phyloP scores from a whole-genome alignment of 2,888 invertebrate species.

The Parascotia fuliginaria region DNA sequence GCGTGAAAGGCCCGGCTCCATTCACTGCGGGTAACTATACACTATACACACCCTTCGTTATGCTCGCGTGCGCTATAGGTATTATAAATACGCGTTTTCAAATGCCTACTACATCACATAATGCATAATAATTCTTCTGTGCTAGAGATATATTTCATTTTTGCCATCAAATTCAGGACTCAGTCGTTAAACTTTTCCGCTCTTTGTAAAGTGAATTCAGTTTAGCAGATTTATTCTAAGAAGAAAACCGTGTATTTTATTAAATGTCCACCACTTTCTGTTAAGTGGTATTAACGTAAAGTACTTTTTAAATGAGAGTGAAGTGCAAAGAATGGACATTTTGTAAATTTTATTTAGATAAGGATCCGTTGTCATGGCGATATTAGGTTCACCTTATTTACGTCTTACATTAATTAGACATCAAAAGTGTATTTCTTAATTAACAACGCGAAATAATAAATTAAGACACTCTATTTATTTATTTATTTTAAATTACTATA shows the following conservation, averaged over 20 bases:
- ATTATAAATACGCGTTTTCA: conserved; percentile 50
- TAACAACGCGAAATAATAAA: not conserved
- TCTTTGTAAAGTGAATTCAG: conserved; percentile 25
- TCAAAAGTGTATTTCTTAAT: conserved; percentile 6
- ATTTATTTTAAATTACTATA: too few species aligned
- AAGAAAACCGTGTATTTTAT: conserved; percentile 39
- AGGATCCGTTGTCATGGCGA: conserved; percentile 10
- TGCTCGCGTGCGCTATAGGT: conserved; percentile 43
- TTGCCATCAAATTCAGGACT: conserved; percentile 14
- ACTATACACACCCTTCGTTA: conserved; percentile 50
- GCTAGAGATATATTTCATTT: conserved; percentile 31
- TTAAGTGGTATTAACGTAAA: conserved; percentile 43
- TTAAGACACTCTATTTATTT: not conserved
- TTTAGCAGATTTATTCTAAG: conserved; percentile 35
- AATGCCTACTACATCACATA: conserved; percentile 26
- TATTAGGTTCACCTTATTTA: conserved; percentile 21
- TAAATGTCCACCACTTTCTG: conserved; percentile 41
- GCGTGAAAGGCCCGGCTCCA: conserved; percentile 67
- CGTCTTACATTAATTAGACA: conserved; percentile 9
- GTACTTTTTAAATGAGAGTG: conserved; percentile 30
- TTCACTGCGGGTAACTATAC: conserved; percentile 67
- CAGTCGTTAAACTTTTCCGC: conserved; percentile 31
- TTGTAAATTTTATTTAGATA: conserved; percentile 33
- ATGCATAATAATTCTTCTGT: conserved; percentile 28
- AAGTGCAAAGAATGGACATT: conserved; percentile 23